phyloP scores from a whole-genome alignment of 2,113 vertebrate species.

The Platichthys flesus region DNA sequence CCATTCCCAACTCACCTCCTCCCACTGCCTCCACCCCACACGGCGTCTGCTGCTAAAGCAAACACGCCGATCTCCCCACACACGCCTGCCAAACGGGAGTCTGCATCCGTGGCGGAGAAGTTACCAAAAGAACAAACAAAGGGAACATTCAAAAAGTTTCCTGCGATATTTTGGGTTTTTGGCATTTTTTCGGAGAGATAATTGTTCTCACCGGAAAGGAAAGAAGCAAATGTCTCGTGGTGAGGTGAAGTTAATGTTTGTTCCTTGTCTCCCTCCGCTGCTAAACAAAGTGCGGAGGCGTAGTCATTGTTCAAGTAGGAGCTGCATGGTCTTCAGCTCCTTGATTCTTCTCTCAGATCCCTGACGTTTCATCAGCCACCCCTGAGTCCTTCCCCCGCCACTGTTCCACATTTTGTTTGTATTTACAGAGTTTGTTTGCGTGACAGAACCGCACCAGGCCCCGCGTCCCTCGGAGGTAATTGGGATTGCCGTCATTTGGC shows the following conservation, averaged over 20 bases:
- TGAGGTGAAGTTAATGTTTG: conserved; percentile 2
- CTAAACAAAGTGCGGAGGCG: conserved; percentile 49
- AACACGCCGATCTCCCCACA: conserved; percentile 14
- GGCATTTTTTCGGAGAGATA: conserved; percentile 41
- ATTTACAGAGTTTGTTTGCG: conserved; percentile 75
- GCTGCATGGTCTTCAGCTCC: conserved; percentile 24
- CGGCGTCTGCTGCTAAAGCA: conserved; percentile 35
- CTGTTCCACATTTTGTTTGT: conserved; percentile 60
- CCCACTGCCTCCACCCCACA: conserved; percentile 35
- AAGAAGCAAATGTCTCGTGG: conserved; percentile 24
- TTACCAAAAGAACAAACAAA: conserved; percentile 42
- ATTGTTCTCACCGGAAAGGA: conserved; percentile 49
- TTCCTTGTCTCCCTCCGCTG: not conserved
- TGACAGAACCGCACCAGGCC: conserved; percentile 62
- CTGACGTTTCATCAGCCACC: conserved; percentile 70
- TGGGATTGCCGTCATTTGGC: conserved; percentile 72
- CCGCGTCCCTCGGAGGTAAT: conserved; percentile 66
- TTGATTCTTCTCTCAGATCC: conserved; percentile 14
- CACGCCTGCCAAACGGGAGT: conserved; percentile 28
- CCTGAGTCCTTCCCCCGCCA: conserved; percentile 41
- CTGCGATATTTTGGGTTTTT: conserved; percentile 22
- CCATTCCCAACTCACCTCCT: conserved; percentile 49
- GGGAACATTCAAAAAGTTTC: conserved; percentile 48
- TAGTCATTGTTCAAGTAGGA: conserved; percentile 30
- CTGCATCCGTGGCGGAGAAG: conserved; percentile 7